These are phyloP conservation scores for Sycobia sp. DNA, from an alignment of 1,140 invertebrate genomes.

Conservation along the genomic window DNA sequence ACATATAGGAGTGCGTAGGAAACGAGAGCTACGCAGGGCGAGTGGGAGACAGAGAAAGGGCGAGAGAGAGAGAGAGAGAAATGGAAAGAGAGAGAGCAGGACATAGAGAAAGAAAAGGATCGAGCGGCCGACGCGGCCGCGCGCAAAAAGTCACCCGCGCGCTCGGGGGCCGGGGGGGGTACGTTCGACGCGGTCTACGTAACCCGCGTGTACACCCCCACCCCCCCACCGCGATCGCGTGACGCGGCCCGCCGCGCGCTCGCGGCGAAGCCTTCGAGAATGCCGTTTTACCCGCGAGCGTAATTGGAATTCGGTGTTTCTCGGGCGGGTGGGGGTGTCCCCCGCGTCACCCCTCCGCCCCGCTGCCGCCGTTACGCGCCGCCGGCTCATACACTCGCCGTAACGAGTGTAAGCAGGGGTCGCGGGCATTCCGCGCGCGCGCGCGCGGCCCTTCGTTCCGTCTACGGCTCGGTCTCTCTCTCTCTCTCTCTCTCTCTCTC, in stretches of 20 bases:
- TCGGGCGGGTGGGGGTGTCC: too few relatives aligned
- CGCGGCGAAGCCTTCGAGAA: not conserved
- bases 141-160: not conserved
- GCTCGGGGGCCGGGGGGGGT: too few relatives aligned
- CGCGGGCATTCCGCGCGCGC: not conserved
- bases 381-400: not conserved
- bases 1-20: constrained; percentile 7
- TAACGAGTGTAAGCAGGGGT: not conserved
- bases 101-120: not conserved
- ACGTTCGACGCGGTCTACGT: too few relatives aligned
- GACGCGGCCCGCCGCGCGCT: not conserved
- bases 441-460: too few relatives aligned
- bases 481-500: too few relatives aligned
- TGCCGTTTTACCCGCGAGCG: constrained; percentile 8
- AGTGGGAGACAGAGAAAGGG: not conserved
- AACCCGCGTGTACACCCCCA: too few relatives aligned
- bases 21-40: not conserved
- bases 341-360: too few relatives aligned
- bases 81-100: too few relatives aligned
- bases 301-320: constrained; percentile 21
- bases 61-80: not conserved
- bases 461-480: too few relatives aligned
- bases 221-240: not conserved
- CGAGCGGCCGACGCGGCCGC: too few relatives aligned
- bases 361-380: too few relatives aligned